Evolutionary conservation across 2,113 vertebrate species (phyloP).

Genomic region (Aldabrachelys gigantea): DNA sequence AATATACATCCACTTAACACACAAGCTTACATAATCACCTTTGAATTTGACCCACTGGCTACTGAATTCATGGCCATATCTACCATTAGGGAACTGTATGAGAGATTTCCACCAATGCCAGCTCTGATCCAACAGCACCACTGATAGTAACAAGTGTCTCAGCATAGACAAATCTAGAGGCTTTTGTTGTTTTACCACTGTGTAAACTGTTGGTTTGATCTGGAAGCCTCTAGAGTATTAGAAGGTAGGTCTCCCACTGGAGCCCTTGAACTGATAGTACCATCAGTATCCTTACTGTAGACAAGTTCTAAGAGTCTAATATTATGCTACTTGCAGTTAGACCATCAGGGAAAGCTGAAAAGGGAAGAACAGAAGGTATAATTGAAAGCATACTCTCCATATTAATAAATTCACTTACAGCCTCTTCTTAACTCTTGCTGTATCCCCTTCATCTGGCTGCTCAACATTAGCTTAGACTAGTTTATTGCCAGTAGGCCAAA

Average conservation of each 20-base stretch:
- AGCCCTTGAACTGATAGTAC: fast-evolving
- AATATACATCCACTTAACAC: background rate
- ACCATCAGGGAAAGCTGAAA: background rate
- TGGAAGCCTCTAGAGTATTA: background rate
- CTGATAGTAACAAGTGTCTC: fast-evolving
- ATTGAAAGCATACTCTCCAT: background rate
- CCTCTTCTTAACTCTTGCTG: background rate
- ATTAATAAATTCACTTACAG: background rate
- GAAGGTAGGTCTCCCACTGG: background rate
- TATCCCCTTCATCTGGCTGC: background rate
- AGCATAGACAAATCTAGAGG: background rate
- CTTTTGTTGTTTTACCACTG: background rate
- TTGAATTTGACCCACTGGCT: background rate
- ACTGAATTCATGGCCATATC: background rate
- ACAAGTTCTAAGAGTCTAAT: background rate
- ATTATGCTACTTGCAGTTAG: background rate
- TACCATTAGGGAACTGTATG: background rate
- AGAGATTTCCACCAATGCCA: background rate
- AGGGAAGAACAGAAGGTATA: background rate
- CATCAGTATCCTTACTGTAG: background rate
- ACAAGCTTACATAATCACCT: background rate
- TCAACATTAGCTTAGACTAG: background rate
- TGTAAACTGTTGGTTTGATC: background rate
- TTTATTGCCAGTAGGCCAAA: background rate
- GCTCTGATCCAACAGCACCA: background rate